Percentiles rank a stretch among this genome's conserved stretches.
These are phyloP conservation scores for Allophyes oxyacanthae DNA, from an alignment of 2,888 invertebrate species.

Conservation along the genomic window DNA sequence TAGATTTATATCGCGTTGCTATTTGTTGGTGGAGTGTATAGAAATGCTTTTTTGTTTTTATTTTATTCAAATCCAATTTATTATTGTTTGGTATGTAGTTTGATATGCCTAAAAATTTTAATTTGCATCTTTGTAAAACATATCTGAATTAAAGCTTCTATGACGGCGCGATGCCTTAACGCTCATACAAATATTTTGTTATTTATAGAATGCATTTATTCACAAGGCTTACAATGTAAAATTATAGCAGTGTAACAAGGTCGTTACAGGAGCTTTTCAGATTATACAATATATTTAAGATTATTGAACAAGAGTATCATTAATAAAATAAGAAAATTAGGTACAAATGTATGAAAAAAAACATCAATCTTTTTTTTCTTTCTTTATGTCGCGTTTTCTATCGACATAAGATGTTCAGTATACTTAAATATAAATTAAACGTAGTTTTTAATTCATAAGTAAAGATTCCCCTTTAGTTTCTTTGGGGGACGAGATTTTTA, in stretches of 20 bases:
- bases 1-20: slow-evolving; percentile 54
- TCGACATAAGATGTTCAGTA: slow-evolving; percentile 25
- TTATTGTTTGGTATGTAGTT: slow-evolving; percentile 56
- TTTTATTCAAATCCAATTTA: slow-evolving; percentile 41
- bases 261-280: slow-evolving; percentile 72
- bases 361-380: too few relatives aligned
- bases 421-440: slow-evolving; percentile 33
- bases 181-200: slow-evolving; percentile 22
- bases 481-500: slow-evolving; percentile 32
- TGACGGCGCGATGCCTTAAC: slow-evolving; percentile 72
- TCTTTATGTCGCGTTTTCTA: background rate
- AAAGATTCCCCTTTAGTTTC: slow-evolving; percentile 14
- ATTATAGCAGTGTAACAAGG: slow-evolving; percentile 10
- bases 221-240: slow-evolving; percentile 15
- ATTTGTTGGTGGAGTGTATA: slow-evolving; percentile 48
- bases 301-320: slow-evolving; percentile 45
- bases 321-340: background rate
- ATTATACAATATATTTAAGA: slow-evolving; percentile 38
- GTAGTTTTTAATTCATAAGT: background rate
- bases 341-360: background rate
- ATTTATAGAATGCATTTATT: slow-evolving; percentile 2
- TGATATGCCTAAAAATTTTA: slow-evolving; percentile 52
- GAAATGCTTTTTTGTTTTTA: slow-evolving; percentile 57
- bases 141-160: slow-evolving; percentile 73
- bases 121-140: slow-evolving; percentile 41